These are phyloP conservation scores for Melanotaenia boesemani DNA, from an alignment of 2,797 vertebrate species.

Conservation along the genomic window DNA sequence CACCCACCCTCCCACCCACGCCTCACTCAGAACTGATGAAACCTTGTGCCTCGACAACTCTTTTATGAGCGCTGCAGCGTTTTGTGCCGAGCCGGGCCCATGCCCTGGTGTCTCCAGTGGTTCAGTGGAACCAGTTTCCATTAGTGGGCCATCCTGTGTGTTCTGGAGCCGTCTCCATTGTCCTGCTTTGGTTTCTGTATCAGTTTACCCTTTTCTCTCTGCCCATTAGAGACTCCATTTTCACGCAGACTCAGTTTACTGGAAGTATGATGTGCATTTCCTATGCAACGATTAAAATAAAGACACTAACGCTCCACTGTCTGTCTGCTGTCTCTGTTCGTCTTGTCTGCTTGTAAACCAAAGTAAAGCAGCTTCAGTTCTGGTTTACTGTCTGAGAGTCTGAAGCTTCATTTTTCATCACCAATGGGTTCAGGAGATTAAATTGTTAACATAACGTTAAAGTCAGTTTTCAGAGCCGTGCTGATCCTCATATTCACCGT, in stretches of 20 bases:
- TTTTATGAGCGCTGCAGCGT: slow-evolving; percentile 90
- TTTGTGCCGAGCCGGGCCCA: slow-evolving; percentile 73
- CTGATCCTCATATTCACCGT: no score
- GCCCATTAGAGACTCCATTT: slow-evolving; percentile 93
- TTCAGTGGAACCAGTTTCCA: slow-evolving; percentile 80
- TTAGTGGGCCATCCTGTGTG: slow-evolving; percentile 84
- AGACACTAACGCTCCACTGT: slow-evolving; percentile 93
- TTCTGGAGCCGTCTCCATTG: slow-evolving; percentile 54
- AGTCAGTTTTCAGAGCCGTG: no score
- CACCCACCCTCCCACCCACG: background rate
- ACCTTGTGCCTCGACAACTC: slow-evolving; percentile 86
- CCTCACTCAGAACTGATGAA: slow-evolving; percentile 70
- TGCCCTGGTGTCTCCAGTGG: slow-evolving; percentile 79
- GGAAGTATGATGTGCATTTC: slow-evolving; percentile 99
- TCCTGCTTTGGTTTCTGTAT: slow-evolving; percentile 71
- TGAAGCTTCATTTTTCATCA: no score
- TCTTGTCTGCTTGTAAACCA: no score
- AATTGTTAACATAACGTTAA: no score
- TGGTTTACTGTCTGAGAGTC: no score
- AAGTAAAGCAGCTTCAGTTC: no score
- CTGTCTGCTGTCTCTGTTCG: background rate
- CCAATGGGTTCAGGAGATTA: no score
- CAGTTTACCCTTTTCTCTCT: slow-evolving; percentile 78
- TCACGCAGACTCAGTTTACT: slow-evolving; percentile 90
- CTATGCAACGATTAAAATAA: slow-evolving; percentile 98